These are phyloP conservation scores for Xestoiulus laeticollis DNA, from an alignment of 2,888 invertebrate genomes.

Conservation along the genomic window DNA sequence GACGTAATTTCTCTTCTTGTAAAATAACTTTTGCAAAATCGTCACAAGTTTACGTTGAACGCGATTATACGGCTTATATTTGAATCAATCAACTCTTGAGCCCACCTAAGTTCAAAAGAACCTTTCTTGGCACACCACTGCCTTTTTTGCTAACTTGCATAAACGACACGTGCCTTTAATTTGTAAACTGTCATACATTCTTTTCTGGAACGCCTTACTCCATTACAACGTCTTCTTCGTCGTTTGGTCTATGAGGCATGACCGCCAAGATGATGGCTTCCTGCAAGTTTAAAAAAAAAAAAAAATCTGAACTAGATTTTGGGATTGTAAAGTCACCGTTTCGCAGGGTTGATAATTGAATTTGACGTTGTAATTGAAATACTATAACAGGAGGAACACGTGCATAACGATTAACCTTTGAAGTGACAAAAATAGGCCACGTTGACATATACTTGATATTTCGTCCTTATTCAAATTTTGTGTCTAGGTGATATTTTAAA, in stretches of 20 bases:
- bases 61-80: conserved; percentile 27
- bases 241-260: background rate
- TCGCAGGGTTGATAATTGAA: too few species aligned
- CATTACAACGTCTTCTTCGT: background rate
- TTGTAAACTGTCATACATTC: background rate
- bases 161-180: background rate
- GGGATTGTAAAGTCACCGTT: background rate
- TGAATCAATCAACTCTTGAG: background rate
- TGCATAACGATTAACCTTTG: too few species aligned
- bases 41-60: background rate
- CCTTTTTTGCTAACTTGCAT: background rate
- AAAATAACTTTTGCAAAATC: background rate
- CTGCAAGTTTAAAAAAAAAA: background rate
- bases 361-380: too few species aligned
- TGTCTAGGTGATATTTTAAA: too few species aligned
- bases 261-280: background rate
- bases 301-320: background rate
- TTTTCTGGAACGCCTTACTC: background rate
- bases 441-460: too few species aligned
- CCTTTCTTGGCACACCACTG: background rate
- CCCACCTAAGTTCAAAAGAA: background rate
- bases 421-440: too few species aligned
- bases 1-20: conserved; percentile 13
- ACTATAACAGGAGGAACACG: too few species aligned
- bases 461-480: too few species aligned